Evolutionary conservation across 1,140 invertebrate genomes (phyloP).

Genomic region (Arctopsyche grandis): DNA sequence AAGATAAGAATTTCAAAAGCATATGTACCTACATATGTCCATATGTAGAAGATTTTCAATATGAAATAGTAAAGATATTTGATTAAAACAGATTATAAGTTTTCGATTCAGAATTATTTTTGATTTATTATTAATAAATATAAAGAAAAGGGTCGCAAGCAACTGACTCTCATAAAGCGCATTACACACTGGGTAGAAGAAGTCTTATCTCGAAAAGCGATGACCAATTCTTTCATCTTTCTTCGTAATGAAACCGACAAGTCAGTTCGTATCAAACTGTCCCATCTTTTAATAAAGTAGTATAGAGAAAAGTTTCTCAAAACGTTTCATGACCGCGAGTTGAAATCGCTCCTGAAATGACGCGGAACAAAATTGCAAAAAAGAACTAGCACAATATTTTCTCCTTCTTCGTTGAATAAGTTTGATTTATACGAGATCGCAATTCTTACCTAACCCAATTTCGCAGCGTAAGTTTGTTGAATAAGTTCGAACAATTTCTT

Average conservation of each 20-base stretch:
- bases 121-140: too few species aligned
- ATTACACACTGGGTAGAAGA: not conserved
- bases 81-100: too few species aligned
- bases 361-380: not conserved
- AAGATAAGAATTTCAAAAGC: too few species aligned
- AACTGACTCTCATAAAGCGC: not conserved
- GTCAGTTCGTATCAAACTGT: conserved; percentile 16
- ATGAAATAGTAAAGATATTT: too few species aligned
- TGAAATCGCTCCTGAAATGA: not conserved
- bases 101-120: too few species aligned
- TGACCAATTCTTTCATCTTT: conserved; percentile 24
- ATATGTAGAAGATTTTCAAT: too few species aligned
- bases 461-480: not conserved
- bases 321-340: not conserved
- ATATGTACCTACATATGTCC: too few species aligned
- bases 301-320: not conserved
- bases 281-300: conserved; percentile 37
- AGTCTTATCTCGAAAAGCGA: conserved; percentile 23
- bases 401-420: not conserved
- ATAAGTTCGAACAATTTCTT: not conserved
- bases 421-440: not conserved
- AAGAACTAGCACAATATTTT: conserved; percentile 1
- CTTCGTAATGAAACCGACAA: conserved; percentile 14
- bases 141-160: too few species aligned
- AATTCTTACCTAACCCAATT: conserved; percentile 19